These are phyloP conservation scores for Eleutherodactylus coqui DNA, from an alignment of 2,797 vertebrate genomes.

Conservation along the genomic window DNA sequence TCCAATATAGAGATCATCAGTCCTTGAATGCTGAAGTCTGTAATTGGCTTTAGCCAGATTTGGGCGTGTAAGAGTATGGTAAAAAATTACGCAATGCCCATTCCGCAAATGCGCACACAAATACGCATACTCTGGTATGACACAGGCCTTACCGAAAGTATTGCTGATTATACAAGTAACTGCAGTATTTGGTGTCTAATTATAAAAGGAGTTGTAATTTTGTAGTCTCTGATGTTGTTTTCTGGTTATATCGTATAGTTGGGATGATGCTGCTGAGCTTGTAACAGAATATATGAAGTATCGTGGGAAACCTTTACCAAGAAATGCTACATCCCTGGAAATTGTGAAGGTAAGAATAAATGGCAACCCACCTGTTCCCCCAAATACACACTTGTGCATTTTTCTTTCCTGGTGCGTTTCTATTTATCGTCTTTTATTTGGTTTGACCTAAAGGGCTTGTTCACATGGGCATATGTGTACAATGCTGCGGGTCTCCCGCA, in stretches of 20 bases:
- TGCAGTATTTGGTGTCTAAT: too few species aligned
- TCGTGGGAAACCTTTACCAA: slow-evolving; percentile 69
- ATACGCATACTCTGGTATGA: too few species aligned
- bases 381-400: neutral
- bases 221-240: neutral
- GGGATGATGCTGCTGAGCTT: slow-evolving; percentile 81
- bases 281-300: slow-evolving; percentile 79
- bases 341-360: slow-evolving; percentile 77
- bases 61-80: too few species aligned
- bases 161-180: neutral
- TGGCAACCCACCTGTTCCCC: neutral
- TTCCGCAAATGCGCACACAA: too few species aligned
- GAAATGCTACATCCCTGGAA: slow-evolving; percentile 67
- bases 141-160: too few species aligned
- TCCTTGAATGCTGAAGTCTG: too few species aligned
- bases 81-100: too few species aligned
- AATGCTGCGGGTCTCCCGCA: too few species aligned
- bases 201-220: too few species aligned
- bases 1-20: too few species aligned
- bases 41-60: too few species aligned
- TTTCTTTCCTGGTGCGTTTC: neutral
- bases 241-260: slow-evolving; percentile 70
- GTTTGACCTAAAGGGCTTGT: neutral
- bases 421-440: neutral
- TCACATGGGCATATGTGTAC: too few species aligned